These are phyloP conservation scores for Drosophila sordidula DNA, from an alignment of 2,888 invertebrate genomes.

Conservation along the genomic window DNA sequence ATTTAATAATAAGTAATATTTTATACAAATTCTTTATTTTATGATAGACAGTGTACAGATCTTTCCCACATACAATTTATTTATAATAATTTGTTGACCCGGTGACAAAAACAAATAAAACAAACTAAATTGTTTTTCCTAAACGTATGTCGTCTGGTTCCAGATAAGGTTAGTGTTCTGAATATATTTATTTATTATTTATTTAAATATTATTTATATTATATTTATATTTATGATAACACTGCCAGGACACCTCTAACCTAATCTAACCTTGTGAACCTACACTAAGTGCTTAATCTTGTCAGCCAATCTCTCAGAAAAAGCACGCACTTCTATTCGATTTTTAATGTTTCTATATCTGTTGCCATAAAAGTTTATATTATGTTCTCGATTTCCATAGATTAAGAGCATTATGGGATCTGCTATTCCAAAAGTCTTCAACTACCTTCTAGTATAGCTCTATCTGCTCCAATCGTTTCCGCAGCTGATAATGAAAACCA, in stretches of 20 bases:
- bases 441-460: too few relatives aligned
- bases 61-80: background rate
- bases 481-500: conserved; percentile 9
- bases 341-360: too few relatives aligned
- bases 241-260: too few relatives aligned
- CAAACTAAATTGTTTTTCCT: background rate
- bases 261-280: too few relatives aligned
- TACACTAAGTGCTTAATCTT: too few relatives aligned
- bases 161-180: background rate
- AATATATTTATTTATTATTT: background rate
- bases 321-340: too few relatives aligned
- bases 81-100: background rate
- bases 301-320: too few relatives aligned
- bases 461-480: background rate
- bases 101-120: background rate
- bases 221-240: background rate
- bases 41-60: background rate
- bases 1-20: too few relatives aligned
- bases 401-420: too few relatives aligned
- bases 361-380: too few relatives aligned
- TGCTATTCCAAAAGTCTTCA: too few relatives aligned
- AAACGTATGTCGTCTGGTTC: too few relatives aligned
- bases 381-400: background rate
- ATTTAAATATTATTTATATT: background rate
- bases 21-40: background rate